Evolutionary conservation across 2,797 vertebrate genomes (phyloP).

Genomic region (Rhynchotus rufescens): DNA sequence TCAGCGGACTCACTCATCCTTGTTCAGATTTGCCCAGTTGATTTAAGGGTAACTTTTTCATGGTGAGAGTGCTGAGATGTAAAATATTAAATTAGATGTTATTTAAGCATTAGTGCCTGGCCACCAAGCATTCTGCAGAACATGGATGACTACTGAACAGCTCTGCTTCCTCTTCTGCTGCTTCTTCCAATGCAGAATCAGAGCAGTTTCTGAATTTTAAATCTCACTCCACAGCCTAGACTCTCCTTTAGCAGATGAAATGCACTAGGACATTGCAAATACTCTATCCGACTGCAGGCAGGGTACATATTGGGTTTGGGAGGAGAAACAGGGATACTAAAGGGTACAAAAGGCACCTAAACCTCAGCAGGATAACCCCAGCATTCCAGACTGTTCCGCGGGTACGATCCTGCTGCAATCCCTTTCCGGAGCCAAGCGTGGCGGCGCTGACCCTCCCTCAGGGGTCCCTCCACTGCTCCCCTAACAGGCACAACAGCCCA

Average conservation of each 20-base stretch:
- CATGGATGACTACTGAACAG: background rate
- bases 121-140: background rate
- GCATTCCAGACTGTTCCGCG: background rate
- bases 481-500: background rate
- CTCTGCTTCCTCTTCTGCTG: background rate
- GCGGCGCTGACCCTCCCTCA: rapidly evolving
- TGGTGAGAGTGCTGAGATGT: background rate
- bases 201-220: rapidly evolving
- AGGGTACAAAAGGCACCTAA: background rate
- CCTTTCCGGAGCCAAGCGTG: background rate
- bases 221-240: rapidly evolving
- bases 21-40: background rate
- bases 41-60: rapidly evolving
- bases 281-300: background rate
- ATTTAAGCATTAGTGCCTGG: rapidly evolving
- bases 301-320: background rate
- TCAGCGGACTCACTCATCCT: background rate
- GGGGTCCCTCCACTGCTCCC: background rate
- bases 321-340: rapidly evolving
- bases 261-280: background rate
- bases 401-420: background rate
- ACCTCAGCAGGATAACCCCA: background rate
- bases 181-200: background rate
- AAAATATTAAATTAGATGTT: rapidly evolving
- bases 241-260: background rate